Base-by-base conservation (phyloP, 2,888 invertebrate species). In the Macrophya annulata region DNA sequence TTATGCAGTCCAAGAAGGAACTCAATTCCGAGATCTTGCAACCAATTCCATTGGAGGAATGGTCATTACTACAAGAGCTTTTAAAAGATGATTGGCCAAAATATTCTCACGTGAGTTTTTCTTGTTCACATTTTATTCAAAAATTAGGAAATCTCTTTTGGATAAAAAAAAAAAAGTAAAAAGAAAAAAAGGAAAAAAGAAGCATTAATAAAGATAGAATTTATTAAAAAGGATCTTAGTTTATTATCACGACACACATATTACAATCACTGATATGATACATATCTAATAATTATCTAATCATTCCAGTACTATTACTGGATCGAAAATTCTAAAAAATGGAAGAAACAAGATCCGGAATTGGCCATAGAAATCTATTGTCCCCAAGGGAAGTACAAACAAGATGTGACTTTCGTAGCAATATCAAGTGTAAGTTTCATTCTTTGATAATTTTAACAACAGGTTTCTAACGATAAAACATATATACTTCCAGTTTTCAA, bases 301-400 rank as follows among this genome's bases (percentile, higher is more conserved):
- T 43, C 43, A 55, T 88, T 93, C 0, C 88, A 93, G 48, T 93
- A 91, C 0, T 93, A 93, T 86, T 91, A 93, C 37, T 90, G 93
- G 51, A 87, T 95, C 31, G 91, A 93, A 48, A 94, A 92, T 71
- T 93, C 93, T 84, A 91, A 91, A 74, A 87, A 89, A 31, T 94
- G 94, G 92, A 85, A 90, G 1, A 89, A 90, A 37, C 87, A 89
- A 62, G 90, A 93, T 0, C 88, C 91, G n/a, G 89, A 92, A 76
- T 90, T 90, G 31, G 37, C 88, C 55, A 84, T 94, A 84, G 91
- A 92, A 88, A 93, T 94, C 17, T 94, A 92, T 85, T 94, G 94
- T 77, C 94, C 94, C 0, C 90, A 90, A 48, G 94, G 94, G 48
- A 91, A 94, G 81, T 89, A 93, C 51, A 8, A 79, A 40, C 76